Percentiles rank a stretch among this genome's conserved stretches.
Conservation (phyloP, 2,113 vertebrate genomes). For the Bufo gargarizans region DNA sequence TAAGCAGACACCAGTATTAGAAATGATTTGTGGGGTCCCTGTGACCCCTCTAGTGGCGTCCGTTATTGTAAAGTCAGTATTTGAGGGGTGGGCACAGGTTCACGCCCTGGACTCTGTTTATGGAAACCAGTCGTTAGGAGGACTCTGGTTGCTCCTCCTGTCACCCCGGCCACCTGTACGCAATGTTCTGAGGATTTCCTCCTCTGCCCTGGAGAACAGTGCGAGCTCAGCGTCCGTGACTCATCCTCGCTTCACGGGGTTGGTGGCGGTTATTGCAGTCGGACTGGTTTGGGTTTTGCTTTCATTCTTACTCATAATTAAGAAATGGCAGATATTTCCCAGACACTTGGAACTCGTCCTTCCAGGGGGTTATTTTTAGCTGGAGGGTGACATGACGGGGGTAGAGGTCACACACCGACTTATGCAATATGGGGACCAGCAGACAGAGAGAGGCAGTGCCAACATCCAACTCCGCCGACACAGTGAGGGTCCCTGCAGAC, state of each 20-base stretch:
- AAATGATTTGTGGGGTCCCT: too few relatives aligned
- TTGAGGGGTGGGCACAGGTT: too few relatives aligned
- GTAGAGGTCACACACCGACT: neutral
- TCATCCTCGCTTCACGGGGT: neutral
- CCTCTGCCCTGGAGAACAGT: neutral
- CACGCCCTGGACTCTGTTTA: too few relatives aligned
- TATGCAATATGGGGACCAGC: neutral
- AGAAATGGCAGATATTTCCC: neutral
- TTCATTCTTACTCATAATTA: slow-evolving; percentile 19
- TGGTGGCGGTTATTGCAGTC: neutral
- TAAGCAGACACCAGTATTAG: too few relatives aligned
- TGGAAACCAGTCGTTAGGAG: too few relatives aligned
- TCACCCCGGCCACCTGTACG: neutral
- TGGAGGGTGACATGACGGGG: neutral
- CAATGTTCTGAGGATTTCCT: neutral
- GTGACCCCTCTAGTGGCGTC: too few relatives aligned
- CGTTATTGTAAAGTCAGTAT: too few relatives aligned
- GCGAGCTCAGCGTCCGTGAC: neutral
- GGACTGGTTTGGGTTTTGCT: neutral
- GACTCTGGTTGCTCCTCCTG: too few relatives aligned
- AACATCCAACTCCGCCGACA: neutral
- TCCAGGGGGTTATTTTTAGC: neutral
- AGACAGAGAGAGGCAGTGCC: neutral
- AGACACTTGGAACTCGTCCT: neutral
- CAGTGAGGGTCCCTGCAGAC: too few relatives aligned